phyloP scores from a whole-genome alignment of 2,113 vertebrate genomes.

The Halcyon senegalensis region DNA sequence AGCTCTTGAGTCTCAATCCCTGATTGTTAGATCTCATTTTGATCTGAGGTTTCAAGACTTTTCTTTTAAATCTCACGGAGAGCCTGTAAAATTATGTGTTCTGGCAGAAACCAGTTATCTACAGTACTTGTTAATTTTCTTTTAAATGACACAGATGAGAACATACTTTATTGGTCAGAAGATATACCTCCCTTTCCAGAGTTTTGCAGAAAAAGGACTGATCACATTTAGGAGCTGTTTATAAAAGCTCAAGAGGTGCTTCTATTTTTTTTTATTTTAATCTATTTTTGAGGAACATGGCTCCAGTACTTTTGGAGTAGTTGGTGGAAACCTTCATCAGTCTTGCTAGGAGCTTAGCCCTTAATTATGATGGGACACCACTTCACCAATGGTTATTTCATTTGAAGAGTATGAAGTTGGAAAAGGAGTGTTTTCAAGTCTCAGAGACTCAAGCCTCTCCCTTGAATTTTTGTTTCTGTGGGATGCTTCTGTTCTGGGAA shows the following conservation, averaged over 20 bases:
- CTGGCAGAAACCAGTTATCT: not conserved
- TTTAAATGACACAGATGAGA: not conserved
- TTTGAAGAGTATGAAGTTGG: not conserved
- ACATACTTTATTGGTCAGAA: not conserved
- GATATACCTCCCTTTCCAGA: not conserved
- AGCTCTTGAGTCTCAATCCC: not conserved
- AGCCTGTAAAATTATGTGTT: not conserved
- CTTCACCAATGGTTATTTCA: not conserved
- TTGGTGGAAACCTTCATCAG: not conserved
- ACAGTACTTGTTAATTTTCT: constrained; percentile 5
- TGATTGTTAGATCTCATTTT: not conserved
- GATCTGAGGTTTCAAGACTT: not conserved
- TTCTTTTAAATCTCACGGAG: not conserved
- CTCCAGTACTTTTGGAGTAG: not conserved
- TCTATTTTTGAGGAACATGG: not conserved
- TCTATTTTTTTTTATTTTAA: not conserved
- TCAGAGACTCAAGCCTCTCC: not conserved
- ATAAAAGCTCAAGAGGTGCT: not conserved
- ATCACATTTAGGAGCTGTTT: not conserved
- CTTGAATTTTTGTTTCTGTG: not conserved
- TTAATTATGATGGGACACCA: not conserved
- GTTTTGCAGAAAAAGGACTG: not conserved
- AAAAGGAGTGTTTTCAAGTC: not conserved
- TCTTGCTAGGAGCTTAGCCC: not conserved
- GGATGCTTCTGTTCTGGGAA: not conserved